Base-by-base conservation (phyloP, 2,113 vertebrate genomes). In the Eira barbara region DNA sequence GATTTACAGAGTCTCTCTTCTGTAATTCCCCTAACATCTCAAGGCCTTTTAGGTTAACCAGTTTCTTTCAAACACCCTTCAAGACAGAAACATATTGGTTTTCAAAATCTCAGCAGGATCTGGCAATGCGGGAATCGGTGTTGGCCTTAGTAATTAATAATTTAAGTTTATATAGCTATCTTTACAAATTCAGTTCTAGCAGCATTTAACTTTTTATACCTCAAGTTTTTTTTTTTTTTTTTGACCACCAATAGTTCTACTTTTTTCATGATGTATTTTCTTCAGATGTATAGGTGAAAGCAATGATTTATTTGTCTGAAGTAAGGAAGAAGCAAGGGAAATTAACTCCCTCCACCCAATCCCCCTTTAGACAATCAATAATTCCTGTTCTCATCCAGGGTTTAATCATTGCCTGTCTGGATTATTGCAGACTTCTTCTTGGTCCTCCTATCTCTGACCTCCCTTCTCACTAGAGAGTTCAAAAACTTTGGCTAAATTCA, bases 31-130 rank as follows among this genome's bases (percentile, higher is more conserved):
- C 47, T 91, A 97, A 85, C 93, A 97, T 97, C 92, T 97, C 96
- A 97, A 98, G 97, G 97, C 92, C 96, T 97, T 96, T 97, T 97
- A 97, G 97, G 97, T 97, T 97, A 98, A 97, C 97, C 95, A 97
- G 97, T 98, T 97, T 97, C 97, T 98, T 96, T 97, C 97, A 98
- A 97, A 98, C 65, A 97, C 91, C 92, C 97, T 97, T 98, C 93
- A 97, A 97, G 96, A 97, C 92, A 96, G 97, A 97, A 98, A 95
- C 76, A 97, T 97, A 95, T 82, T 96, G 95, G 92, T 97, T 97
- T 98, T 97, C 93, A 96, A 94, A 97, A 89, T 93, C 96, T 96
- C 94, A 93, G 95, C 88, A 98, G 94, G 67, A 93, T 98, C 71
- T 93, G 27, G 88, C 88, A 97, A 82, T 97, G 69, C 42, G 42